Evolutionary conservation across 2,113 vertebrate species (phyloP).

Genomic region (Phylloscopus trochilus): DNA sequence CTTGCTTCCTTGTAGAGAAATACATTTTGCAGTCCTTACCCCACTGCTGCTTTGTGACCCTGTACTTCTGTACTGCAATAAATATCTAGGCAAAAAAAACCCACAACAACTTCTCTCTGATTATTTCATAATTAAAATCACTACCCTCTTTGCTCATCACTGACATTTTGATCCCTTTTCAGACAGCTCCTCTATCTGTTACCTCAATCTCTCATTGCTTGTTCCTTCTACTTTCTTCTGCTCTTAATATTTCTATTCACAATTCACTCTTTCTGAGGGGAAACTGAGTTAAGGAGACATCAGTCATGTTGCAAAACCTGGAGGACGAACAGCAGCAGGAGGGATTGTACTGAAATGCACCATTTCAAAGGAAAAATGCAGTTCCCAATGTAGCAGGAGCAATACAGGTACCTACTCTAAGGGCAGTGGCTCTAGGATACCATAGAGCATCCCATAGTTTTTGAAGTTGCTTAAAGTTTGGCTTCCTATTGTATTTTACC

Average conservation of each 20-base stretch:
- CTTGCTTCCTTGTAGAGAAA: not conserved
- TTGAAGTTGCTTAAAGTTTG: not conserved
- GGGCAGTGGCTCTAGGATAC: not conserved
- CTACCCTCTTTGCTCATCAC: not conserved
- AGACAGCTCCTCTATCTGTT: not conserved
- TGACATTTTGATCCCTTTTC: not conserved
- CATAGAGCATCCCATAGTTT: not conserved
- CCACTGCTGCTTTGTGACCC: not conserved
- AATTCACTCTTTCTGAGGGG: not conserved
- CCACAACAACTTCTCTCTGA: not conserved
- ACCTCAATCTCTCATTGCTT: not conserved
- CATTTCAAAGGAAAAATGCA: not conserved
- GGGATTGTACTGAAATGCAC: not conserved
- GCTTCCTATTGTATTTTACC: not conserved
- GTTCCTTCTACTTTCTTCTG: not conserved
- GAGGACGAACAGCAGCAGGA: not conserved
- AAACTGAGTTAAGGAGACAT: not conserved
- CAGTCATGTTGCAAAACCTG: not conserved
- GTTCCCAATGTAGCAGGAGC: not conserved
- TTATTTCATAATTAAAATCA: not conserved
- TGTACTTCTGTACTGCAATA: not conserved
- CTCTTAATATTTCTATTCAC: not conserved
- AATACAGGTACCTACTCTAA: not conserved
- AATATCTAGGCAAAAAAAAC: not conserved
- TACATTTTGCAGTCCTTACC: not conserved